Base-by-base conservation (phyloP, 1,140 invertebrate genomes). In the Habropoda laboriosa region DNA sequence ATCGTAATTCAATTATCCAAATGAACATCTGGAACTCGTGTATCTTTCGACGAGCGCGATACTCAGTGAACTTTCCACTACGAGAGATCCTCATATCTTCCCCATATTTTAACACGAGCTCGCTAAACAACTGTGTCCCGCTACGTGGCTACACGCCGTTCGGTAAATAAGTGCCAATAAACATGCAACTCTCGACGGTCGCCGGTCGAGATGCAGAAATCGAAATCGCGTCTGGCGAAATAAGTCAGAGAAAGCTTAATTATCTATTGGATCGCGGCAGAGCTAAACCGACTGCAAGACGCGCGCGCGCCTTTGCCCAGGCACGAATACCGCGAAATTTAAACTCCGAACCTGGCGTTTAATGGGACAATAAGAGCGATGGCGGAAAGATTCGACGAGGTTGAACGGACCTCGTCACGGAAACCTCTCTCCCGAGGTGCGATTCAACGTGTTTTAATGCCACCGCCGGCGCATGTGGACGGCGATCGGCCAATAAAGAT, bases 401-500 rank as follows among this genome's bases (percentile, higher is more conserved):
- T n/a, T n/a, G n/a, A 13, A 27, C 40, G 38, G 27, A 7, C 51
- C 51, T 53, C 55, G 73, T 83, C 81, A 77, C 67, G 81, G 79
- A 78, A 55, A 76, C 21, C 61, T 10, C 47, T 57, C 32, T 58
- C 57, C 32, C 18, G 63, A 85, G 82, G 81, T 57, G 83, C 82
- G 82, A 85, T 83, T 53, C 72, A 32, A 40, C 77, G 66, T 79
- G 82, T 73, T 83, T 81, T 84, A 85, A 85, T 85, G 83, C 81
- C 83, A 85, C 72, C 55, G 72, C 49, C n/a, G 61, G 78, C 45
- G 80, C 72, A 35, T 6, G 66, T 79, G 55, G 79, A 67, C 60
- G n/a, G 49, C 78, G 81, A 84, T 85, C 81, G 57, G 55, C 83
- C 83, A 84, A 81, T 83, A 85, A 85, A 85, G 82, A 81, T 81